These are phyloP conservation scores for Napeogenes sylphis DNA, from an alignment of 2,888 invertebrate genomes.

Conservation along the genomic window DNA sequence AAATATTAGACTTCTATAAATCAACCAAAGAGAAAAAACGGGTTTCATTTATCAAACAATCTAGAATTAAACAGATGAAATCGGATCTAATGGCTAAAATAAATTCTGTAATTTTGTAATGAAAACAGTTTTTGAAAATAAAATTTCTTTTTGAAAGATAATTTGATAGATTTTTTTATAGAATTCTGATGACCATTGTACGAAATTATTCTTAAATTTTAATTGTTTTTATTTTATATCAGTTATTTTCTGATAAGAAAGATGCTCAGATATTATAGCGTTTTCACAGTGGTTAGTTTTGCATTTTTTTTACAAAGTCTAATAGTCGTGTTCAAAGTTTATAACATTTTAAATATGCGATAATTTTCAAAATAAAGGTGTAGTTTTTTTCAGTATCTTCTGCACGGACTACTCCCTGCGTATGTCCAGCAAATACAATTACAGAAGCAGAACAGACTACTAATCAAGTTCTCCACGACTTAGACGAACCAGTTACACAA, in stretches of 20 bases:
- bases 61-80: conserved; percentile 30
- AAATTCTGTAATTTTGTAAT: neutral
- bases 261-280: conserved; percentile 46
- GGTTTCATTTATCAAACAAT: conserved; percentile 28
- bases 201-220: conserved; percentile 33
- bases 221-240: conserved; percentile 43
- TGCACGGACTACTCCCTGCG: conserved; percentile 31
- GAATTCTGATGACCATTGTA: conserved; percentile 28
- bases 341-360: neutral
- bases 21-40: conserved; percentile 18
- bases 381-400: conserved; percentile 12
- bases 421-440: conserved; percentile 9
- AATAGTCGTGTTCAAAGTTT: neutral
- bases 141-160: neutral
- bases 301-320: neutral
- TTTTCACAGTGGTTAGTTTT: conserved; percentile 48
- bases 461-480: conserved; percentile 3
- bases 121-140: too few species aligned
- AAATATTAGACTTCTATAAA: conserved; percentile 32
- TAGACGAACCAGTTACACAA: conserved; percentile 13
- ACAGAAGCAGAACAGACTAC: neutral
- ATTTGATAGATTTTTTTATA: neutral
- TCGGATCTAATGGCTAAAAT: conserved; percentile 31
- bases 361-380: conserved; percentile 36
- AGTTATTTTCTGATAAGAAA: conserved; percentile 48